phyloP scores from a whole-genome alignment of 2,113 vertebrate genomes.

The Gymnorhina tibicen region DNA sequence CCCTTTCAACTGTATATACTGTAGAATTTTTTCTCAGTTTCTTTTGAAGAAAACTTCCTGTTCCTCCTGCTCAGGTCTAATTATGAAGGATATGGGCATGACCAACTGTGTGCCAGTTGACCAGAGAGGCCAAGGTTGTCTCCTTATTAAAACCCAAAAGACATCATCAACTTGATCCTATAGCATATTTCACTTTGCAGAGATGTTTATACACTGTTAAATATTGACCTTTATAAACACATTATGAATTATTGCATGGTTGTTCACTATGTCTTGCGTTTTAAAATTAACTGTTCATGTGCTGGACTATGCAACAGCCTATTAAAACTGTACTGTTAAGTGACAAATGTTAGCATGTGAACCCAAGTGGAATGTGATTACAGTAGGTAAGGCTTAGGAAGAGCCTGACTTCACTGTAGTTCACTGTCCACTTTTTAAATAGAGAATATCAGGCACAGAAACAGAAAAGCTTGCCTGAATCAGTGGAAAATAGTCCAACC shows the following conservation, averaged over 20 bases:
- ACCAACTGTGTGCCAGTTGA: background rate
- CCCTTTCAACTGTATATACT: background rate
- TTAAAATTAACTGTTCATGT: background rate
- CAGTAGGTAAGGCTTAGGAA: background rate
- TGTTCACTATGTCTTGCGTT: background rate
- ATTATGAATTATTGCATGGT: fast-evolving
- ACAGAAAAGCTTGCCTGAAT: background rate
- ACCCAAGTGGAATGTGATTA: background rate
- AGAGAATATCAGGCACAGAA: background rate
- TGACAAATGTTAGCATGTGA: background rate
- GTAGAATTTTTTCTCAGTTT: background rate
- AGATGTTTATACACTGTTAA: background rate
- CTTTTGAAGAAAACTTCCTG: background rate
- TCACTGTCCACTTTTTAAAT: background rate
- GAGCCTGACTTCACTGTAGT: background rate
- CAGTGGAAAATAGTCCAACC: background rate
- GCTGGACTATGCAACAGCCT: background rate
- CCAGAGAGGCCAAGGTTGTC: background rate
- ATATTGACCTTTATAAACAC: background rate
- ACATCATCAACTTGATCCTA: background rate
- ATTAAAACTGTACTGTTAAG: background rate
- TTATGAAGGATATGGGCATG: background rate
- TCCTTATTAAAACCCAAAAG: background rate
- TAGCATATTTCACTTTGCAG: background rate
- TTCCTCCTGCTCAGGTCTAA: background rate